phyloP scores from a whole-genome alignment of 2,888 invertebrate genomes.

The Cataglyphis cursor region DNA sequence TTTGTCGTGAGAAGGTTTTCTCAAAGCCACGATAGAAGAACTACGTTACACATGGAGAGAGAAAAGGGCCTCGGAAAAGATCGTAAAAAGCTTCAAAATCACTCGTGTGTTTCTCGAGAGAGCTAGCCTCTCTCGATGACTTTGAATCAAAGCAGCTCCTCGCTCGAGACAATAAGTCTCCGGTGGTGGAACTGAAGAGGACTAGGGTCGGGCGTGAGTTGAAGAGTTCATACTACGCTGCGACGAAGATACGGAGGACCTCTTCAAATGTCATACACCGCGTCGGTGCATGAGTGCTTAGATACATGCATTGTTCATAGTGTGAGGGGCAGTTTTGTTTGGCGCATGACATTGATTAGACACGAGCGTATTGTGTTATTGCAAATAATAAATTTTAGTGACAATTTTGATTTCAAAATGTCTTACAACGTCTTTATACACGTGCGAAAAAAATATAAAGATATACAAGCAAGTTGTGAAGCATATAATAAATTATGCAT shows the following conservation, averaged over 20 bases:
- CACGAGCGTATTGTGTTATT: slow-evolving; percentile 11
- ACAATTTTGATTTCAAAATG: neutral
- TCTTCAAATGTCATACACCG: slow-evolving; percentile 70
- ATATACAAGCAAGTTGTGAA: neutral
- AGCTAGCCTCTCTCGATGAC: slow-evolving; percentile 77
- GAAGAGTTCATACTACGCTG: slow-evolving; percentile 50
- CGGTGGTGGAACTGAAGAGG: slow-evolving; percentile 37
- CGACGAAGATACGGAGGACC: slow-evolving; percentile 59
- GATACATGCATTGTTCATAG: slow-evolving; percentile 68
- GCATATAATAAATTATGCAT: neutral
- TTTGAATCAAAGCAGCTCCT: slow-evolving; percentile 74
- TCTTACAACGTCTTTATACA: neutral
- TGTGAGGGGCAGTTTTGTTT: slow-evolving; percentile 48
- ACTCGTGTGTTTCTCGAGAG: slow-evolving; percentile 77
- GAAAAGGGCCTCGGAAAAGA: slow-evolving; percentile 68
- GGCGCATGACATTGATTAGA: slow-evolving; percentile 42
- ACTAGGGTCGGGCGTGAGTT: slow-evolving; percentile 21
- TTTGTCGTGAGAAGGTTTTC: slow-evolving; percentile 8
- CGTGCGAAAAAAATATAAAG: neutral
- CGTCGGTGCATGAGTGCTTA: slow-evolving; percentile 39
- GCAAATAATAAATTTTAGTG: neutral
- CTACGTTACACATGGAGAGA: slow-evolving; percentile 43
- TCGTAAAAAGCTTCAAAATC: slow-evolving; percentile 75
- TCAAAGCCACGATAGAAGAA: neutral
- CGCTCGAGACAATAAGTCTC: slow-evolving; percentile 59